A percentile compares a stretch with the other conserved stretches of the same genome.
Conservation (phyloP, 1,140 invertebrate species). For the Lordiphosa mommai region DNA sequence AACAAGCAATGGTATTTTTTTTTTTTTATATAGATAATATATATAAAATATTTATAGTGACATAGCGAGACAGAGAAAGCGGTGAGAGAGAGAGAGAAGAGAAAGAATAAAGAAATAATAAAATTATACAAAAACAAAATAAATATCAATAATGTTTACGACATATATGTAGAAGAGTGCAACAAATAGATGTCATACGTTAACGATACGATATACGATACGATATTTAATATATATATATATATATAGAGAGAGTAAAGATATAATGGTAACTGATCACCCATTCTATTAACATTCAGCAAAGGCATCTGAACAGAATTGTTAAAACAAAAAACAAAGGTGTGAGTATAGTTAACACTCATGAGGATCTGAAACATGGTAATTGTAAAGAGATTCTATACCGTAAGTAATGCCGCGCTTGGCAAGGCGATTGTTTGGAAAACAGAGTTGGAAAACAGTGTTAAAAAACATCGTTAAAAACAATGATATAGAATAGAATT, state of each 20-base stretch:
- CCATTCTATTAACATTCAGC: neutral
- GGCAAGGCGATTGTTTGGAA: no score
- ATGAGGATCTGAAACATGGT: no score
- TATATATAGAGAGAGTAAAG: constrained; percentile 5
- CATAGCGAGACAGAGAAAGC: constrained; percentile 21
- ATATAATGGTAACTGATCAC: constrained; percentile 8
- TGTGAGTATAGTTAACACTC: no score
- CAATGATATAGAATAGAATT: no score
- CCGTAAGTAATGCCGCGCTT: no score
- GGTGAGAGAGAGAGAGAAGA: constrained; percentile 34
- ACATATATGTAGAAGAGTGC: constrained; percentile 7
- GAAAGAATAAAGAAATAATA: constrained; percentile 27
- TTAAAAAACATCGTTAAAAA: no score
- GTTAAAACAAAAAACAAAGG: no score
- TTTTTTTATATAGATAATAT: constrained; percentile 29
- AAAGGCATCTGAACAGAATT: constrained; percentile 3
- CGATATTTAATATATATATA: constrained; percentile 18
- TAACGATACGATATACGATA: constrained; percentile 27
- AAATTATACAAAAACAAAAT: constrained; percentile 18
- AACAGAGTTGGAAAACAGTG: no score
- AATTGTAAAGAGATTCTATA: no score
- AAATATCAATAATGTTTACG: constrained; percentile 16
- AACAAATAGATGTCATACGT: constrained; percentile 10
- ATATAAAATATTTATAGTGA: constrained; percentile 21
- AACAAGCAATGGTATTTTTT: constrained; percentile 32